Conservation (phyloP, 2,113 vertebrate genomes). For the Micromys minutus region DNA sequence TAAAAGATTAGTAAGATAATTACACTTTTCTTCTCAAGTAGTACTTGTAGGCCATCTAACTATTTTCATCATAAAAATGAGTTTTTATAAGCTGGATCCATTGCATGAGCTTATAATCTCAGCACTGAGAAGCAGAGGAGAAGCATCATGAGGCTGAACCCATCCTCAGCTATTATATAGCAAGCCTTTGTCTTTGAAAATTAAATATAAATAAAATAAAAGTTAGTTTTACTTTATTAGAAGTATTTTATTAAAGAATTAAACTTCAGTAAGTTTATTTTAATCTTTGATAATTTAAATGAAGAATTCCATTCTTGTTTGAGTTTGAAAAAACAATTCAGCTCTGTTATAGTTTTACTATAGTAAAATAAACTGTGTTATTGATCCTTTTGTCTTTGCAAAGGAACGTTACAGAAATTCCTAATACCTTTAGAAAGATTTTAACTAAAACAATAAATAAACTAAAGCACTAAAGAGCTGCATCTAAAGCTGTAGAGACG, state of each 20-base stretch:
- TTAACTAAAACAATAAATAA: slow-evolving; percentile 18
- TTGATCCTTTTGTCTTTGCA: slow-evolving; percentile 39
- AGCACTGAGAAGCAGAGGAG: neutral
- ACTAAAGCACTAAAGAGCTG: slow-evolving; percentile 31
- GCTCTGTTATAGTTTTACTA: neutral
- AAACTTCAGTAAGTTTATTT: neutral
- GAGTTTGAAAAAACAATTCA: slow-evolving; percentile 27
- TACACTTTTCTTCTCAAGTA: slow-evolving; percentile 18
- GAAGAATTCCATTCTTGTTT: neutral
- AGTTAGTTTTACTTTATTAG: slow-evolving; percentile 33
- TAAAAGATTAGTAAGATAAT: slow-evolving; percentile 2
- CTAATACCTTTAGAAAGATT: slow-evolving; percentile 25
- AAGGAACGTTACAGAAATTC: neutral
- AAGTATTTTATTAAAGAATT: slow-evolving; percentile 25
- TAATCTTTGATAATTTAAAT: slow-evolving; percentile 28
- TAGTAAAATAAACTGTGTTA: neutral
- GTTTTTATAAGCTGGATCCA: neutral
- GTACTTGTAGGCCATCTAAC: slow-evolving; percentile 16
- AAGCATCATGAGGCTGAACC: neutral
- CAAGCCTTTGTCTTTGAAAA: neutral
- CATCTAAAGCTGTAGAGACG: neutral
- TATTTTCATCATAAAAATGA: slow-evolving; percentile 16
- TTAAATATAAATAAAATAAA: neutral
- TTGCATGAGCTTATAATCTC: too few relatives aligned
- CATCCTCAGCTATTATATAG: neutral